Conservation (phyloP, 2,888 invertebrate species). For the Thalpophila matura region DNA sequence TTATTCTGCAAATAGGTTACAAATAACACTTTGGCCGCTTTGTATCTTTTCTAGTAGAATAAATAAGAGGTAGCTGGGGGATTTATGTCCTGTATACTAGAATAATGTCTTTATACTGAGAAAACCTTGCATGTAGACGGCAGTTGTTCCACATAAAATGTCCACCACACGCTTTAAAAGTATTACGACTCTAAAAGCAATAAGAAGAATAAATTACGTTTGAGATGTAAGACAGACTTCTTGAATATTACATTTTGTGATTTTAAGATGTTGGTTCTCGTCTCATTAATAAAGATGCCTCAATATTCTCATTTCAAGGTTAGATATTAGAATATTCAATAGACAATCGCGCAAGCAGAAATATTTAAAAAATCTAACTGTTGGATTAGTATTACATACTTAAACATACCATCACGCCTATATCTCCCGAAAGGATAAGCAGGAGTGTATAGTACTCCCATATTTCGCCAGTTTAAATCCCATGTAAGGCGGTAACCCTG, state of each 20-base stretch:
- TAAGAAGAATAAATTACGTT: conserved; percentile 8
- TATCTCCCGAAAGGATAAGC: too few relatives aligned
- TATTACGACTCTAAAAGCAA: background rate
- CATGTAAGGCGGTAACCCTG: too few relatives aligned
- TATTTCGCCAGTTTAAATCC: too few relatives aligned
- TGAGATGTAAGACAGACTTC: conserved; percentile 17
- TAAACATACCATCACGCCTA: too few relatives aligned
- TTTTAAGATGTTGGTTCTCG: conserved; percentile 34
- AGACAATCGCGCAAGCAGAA: conserved; percentile 3
- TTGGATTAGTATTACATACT: too few relatives aligned
- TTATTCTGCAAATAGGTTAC: too few relatives aligned
- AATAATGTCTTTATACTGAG: background rate
- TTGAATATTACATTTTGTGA: conserved; percentile 39
- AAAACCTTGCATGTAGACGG: background rate
- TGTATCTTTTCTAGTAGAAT: background rate
- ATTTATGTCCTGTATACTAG: background rate
- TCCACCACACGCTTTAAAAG: background rate
- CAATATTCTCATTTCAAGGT: conserved; percentile 41
- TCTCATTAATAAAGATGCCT: conserved; percentile 49
- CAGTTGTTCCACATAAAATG: conserved; percentile 3
- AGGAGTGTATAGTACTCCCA: too few relatives aligned
- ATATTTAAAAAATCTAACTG: conserved; percentile 3
- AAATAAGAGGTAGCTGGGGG: background rate
- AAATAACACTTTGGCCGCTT: too few relatives aligned
- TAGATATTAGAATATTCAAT: conserved; percentile 30